These are phyloP conservation scores for Drosophila buzzatii DNA, from an alignment of 2,888 invertebrate genomes.

Conservation along the genomic window DNA sequence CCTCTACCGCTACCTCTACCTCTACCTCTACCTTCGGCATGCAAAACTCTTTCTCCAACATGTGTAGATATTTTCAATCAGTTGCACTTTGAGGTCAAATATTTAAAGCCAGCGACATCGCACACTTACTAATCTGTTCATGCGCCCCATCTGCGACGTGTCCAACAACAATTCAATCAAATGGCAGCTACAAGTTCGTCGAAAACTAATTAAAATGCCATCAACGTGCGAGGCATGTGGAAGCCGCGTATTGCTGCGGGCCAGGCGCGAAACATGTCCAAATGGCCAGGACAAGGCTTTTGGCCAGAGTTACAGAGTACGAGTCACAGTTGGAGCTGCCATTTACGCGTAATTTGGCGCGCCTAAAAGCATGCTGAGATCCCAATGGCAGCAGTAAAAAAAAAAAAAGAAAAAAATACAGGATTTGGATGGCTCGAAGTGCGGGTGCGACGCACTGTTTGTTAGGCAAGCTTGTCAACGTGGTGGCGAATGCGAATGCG, in stretches of 20 bases:
- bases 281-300: slow-evolving; percentile 5
- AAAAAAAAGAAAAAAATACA: slow-evolving; percentile 11
- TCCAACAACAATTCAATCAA: slow-evolving; percentile 72
- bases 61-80: slow-evolving; percentile 5
- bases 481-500: slow-evolving; percentile 44
- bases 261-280: slow-evolving; percentile 35
- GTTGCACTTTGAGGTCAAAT: slow-evolving; percentile 9
- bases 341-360: slow-evolving; percentile 80
- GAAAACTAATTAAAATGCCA: slow-evolving; percentile 82
- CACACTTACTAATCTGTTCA: slow-evolving; percentile 38
- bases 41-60: background rate
- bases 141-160: slow-evolving; percentile 15
- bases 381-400: background rate
- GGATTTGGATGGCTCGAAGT: slow-evolving; percentile 2
- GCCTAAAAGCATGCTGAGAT: slow-evolving; percentile 64
- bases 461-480: slow-evolving; percentile 74
- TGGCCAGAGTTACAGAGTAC: background rate
- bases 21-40: background rate
- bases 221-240: slow-evolving; percentile 56
- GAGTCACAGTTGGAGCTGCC: slow-evolving; percentile 65
- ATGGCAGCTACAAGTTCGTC: slow-evolving; percentile 67
- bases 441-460: slow-evolving; percentile 20
- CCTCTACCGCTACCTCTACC: background rate
- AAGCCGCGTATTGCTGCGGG: slow-evolving; percentile 51
- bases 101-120: slow-evolving; percentile 16